Conservation (phyloP, 2,113 vertebrate species). For the human region GRCh38 chr2:122188001-122188500, state of each 20-base stretch:
- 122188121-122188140: not conserved
- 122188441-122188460: not conserved
- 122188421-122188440: not conserved
- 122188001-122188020: not conserved
- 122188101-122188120: too few species aligned
- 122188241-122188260: not conserved
- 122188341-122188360: rapidly evolving
- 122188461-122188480: not conserved
- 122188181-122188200: not conserved
- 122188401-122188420: not conserved
- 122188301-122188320: not conserved
- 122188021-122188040: not conserved
- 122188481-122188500: not conserved
- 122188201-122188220: rapidly evolving
- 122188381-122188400: not conserved
- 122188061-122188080: not conserved
- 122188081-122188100: not conserved
- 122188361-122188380: rapidly evolving
- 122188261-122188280: not conserved
- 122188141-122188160: not conserved
- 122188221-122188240: not conserved
- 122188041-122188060: not conserved
- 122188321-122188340: not conserved
- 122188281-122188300: not conserved
- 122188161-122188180: not conserved